Conservation (phyloP, 2,113 vertebrate genomes). For the Puntigrus tetrazona region DNA sequence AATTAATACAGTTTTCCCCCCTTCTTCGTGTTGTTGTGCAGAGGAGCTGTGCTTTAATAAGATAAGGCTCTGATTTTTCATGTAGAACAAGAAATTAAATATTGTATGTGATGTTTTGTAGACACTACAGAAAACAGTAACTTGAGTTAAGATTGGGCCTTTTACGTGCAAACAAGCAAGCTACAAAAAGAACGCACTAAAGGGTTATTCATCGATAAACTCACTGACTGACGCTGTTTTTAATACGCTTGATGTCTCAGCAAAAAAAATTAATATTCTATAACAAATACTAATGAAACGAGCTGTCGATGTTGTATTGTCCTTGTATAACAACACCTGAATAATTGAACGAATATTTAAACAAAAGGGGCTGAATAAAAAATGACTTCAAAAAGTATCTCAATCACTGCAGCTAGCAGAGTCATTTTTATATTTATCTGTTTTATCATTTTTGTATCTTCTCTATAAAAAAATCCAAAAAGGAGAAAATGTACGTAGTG, state of each 20-base stretch:
- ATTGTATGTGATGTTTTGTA: neutral
- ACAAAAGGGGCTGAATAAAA: neutral
- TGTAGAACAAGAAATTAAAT: conserved; percentile 16
- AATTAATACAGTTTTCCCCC: neutral
- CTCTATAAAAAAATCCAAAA: neutral
- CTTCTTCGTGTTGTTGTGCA: neutral
- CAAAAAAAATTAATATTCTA: neutral
- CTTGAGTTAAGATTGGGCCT: conserved; percentile 2
- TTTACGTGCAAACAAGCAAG: neutral
- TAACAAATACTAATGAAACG: neutral
- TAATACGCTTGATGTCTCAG: neutral
- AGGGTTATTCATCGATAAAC: neutral
- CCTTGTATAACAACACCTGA: neutral
- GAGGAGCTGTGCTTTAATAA: neutral
- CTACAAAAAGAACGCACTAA: neutral
- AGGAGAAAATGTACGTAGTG: neutral
- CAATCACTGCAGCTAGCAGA: neutral
- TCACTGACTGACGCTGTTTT: neutral
- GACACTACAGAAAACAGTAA: conserved; percentile 3
- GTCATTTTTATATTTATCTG: neutral
- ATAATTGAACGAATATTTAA: neutral
- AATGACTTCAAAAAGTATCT: neutral
- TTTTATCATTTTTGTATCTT: neutral
- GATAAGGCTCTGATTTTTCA: neutral
- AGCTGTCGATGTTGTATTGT: neutral